Conservation (phyloP, 2,113 vertebrate species). For the Lates calcarifer region DNA sequence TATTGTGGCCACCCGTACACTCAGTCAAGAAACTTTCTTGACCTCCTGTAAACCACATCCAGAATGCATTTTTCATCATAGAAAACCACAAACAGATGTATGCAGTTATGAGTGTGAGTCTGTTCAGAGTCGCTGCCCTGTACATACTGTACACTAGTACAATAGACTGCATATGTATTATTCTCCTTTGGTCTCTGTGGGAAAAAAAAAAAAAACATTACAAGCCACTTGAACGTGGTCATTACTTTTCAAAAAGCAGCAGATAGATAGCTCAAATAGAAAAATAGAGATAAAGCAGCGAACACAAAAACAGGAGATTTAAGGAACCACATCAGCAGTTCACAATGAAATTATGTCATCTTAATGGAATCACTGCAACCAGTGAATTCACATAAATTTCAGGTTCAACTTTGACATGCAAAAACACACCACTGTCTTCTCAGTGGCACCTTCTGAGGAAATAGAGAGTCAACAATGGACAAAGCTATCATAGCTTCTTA, state of each 20-base stretch:
- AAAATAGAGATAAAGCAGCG: too few species aligned
- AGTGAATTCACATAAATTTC: too few species aligned
- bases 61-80: conserved; percentile 34
- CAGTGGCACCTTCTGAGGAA: background rate
- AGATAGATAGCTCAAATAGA: background rate
- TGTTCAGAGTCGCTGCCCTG: conserved; percentile 9
- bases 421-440: too few species aligned
- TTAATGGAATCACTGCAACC: too few species aligned
- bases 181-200: background rate
- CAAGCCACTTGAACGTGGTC: background rate
- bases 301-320: too few species aligned
- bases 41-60: conserved; percentile 32
- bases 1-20: conserved; percentile 29
- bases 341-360: too few species aligned
- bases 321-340: too few species aligned
- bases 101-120: conserved; percentile 1
- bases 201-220: background rate
- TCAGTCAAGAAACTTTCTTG: conserved; percentile 17
- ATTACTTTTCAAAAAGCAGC: background rate
- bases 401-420: too few species aligned
- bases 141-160: conserved; percentile 3
- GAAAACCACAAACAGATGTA: conserved; percentile 46
- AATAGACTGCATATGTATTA: background rate
- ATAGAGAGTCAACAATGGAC: background rate
- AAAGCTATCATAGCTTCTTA: background rate